Base-by-base conservation (phyloP, 2,888 invertebrate genomes). In the Hirtodrosophila alboralis region DNA sequence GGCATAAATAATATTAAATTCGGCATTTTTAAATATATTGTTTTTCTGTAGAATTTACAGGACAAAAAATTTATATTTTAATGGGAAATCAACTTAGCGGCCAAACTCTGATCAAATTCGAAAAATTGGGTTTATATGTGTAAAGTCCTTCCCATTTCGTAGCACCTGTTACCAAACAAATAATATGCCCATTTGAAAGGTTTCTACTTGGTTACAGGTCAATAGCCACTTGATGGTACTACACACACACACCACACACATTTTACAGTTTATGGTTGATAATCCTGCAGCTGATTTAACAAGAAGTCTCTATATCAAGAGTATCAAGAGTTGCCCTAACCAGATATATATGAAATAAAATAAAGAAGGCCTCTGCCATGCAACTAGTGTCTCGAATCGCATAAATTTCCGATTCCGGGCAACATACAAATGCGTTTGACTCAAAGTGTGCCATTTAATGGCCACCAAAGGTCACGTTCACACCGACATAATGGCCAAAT, bases 401-500 rank as follows among this genome's bases (percentile, higher is more conserved):
- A 88, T 88, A 88, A 88, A 88, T 88, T 76, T 80, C 75, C 74
- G 72, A 72, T 75, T 81, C 78, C 71, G 66, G 71, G 71, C 70
- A 65, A 53, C 75, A 60, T 70, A 86, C 77, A 73, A 67, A 81
- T 78, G 56, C 75, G 61, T 65, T 59, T 41, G 71, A 75, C 73
- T 78, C 78, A 64, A 86, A 84, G 88, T 84, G 78, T 78, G 85
- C 78, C 84, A 83, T 89, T 88, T 89, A 88, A 88, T 88, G 86
- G 87, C 89, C 83, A 74, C 79, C 79, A 87, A 87, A 89, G 88
- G 88, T 88, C 88, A 88, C 88, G 88, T 88, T 87, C 84, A 75
- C 75, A 75, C 73, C 81, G 62, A 62, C 75, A 40, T 71, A 84
- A 84, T 84, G 86, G 80, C 79, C 79, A 83, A 69, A 83, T 76